A percentile compares a stretch with the other conserved stretches of the same genome.
Evolutionary conservation across 2,113 vertebrate genomes (phyloP).

Genomic region (Australoheros scitulus): DNA sequence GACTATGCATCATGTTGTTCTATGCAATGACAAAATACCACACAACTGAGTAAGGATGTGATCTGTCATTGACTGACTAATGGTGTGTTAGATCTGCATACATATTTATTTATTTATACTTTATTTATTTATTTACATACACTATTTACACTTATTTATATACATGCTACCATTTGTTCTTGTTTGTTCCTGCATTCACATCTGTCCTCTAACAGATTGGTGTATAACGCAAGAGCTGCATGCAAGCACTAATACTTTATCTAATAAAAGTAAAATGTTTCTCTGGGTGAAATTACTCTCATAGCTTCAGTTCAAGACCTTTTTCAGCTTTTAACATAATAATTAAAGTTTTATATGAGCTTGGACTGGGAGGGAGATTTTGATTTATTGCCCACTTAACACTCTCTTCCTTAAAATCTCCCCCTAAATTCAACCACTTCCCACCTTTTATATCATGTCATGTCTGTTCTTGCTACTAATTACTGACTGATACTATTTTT

Average conservation of each 20-base stretch:
- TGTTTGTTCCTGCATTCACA: not conserved
- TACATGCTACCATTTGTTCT: not conserved
- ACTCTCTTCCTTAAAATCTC: slow-evolving; percentile 7
- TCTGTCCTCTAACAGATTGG: not conserved
- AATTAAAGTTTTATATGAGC: slow-evolving; percentile 9
- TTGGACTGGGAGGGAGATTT: slow-evolving; percentile 5
- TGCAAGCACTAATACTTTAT: not conserved
- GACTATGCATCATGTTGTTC: not conserved
- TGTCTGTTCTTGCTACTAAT: slow-evolving; percentile 1
- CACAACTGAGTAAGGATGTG: not conserved
- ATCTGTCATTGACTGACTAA: not conserved
- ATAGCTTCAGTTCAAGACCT: slow-evolving; percentile 4
- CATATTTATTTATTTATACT: not conserved
- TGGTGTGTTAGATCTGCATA: not conserved
- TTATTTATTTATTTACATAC: no score
- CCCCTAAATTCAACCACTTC: slow-evolving; percentile 10
- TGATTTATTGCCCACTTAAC: slow-evolving; percentile 36
- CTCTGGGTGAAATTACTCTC: not conserved
- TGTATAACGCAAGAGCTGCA: not conserved
- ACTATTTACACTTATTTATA: not conserved
- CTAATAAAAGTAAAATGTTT: slow-evolving; percentile 3
- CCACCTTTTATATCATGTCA: slow-evolving; percentile 10
- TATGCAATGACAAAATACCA: slow-evolving; percentile 7
- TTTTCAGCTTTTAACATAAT: slow-evolving; percentile 26
- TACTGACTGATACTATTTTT: slow-evolving; percentile 1